Percentiles rank a stretch among this genome's conserved stretches.
phyloP scores from a whole-genome alignment of 1,140 invertebrate species.

The Leptoteleia sp. region DNA sequence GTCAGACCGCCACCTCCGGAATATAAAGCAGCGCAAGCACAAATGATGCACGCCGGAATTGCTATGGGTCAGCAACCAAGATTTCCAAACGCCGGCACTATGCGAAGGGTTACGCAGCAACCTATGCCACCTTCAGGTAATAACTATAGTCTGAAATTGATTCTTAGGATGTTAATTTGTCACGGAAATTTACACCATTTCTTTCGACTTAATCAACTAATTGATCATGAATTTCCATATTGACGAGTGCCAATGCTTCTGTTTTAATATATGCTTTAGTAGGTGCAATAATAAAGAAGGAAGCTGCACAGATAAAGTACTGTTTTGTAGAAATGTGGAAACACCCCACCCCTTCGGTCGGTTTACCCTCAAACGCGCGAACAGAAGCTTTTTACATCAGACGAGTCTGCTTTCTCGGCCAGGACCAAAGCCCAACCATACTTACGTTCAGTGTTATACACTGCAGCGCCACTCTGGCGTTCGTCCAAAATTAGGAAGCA shows the following conservation, averaged over 20 bases:
- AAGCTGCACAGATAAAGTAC: constrained; percentile 29
- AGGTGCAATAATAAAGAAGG: constrained; percentile 9
- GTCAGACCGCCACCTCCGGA: constrained; percentile 87
- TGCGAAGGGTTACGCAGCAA: constrained; percentile 84
- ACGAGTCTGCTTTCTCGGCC: constrained; percentile 35
- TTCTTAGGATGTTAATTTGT: no score
- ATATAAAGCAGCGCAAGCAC: constrained; percentile 85
- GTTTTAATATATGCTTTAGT: constrained; percentile 30
- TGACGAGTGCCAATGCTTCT: constrained; percentile 9
- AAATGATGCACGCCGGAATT: constrained; percentile 83
- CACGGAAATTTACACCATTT: background rate
- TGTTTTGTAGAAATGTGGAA: constrained; percentile 39
- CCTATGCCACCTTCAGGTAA: constrained; percentile 86
- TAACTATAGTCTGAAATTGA: no score
- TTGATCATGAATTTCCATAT: background rate
- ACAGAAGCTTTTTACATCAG: constrained; percentile 46
- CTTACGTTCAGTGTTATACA: constrained; percentile 17
- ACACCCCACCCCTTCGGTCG: constrained; percentile 2
- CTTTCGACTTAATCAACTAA: background rate
- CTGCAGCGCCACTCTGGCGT: constrained; percentile 60
- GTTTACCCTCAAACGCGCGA: constrained; percentile 37
- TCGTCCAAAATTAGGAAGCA: constrained; percentile 66
- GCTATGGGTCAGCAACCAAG: constrained; percentile 79
- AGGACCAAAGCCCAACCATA: background rate
- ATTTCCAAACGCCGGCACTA: constrained; percentile 81